phyloP scores from a whole-genome alignment of 2,888 invertebrate species.

The Conomelus anceps region DNA sequence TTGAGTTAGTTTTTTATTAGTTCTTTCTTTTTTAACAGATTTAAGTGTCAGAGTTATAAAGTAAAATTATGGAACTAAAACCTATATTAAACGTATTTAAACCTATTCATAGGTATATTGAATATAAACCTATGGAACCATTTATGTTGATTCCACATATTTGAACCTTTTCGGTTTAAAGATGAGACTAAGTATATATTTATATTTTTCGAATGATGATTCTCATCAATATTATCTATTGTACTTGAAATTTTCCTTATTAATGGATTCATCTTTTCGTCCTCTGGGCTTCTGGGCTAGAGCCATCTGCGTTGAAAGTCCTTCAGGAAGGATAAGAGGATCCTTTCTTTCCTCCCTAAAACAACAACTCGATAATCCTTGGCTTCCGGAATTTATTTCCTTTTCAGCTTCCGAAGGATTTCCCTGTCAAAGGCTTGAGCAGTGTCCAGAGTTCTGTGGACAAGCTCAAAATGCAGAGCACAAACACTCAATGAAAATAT shows the following conservation, averaged over 20 bases:
- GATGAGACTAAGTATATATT: too few relatives aligned
- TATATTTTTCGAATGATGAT: too few relatives aligned
- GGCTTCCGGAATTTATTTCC: background rate
- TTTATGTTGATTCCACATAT: too few relatives aligned
- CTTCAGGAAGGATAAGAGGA: background rate
- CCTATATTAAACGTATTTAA: too few relatives aligned
- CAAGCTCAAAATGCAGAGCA: background rate
- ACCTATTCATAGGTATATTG: too few relatives aligned
- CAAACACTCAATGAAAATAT: background rate
- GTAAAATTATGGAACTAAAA: too few relatives aligned
- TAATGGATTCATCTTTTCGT: background rate
- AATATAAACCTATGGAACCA: too few relatives aligned
- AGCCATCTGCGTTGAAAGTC: background rate
- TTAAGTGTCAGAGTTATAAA: too few relatives aligned
- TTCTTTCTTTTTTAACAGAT: too few relatives aligned
- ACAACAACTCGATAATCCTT: background rate
- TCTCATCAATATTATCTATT: background rate
- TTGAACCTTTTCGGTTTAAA: too few relatives aligned
- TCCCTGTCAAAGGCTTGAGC: background rate
- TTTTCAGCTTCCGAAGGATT: background rate
- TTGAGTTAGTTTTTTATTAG: too few relatives aligned
- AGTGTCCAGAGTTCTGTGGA: background rate
- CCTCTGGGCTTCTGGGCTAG: background rate
- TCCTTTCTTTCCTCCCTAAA: background rate
- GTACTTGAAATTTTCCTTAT: background rate